Evolutionary conservation across 2,888 invertebrate species (phyloP).

Genomic region (Monopis laevigella): DNA sequence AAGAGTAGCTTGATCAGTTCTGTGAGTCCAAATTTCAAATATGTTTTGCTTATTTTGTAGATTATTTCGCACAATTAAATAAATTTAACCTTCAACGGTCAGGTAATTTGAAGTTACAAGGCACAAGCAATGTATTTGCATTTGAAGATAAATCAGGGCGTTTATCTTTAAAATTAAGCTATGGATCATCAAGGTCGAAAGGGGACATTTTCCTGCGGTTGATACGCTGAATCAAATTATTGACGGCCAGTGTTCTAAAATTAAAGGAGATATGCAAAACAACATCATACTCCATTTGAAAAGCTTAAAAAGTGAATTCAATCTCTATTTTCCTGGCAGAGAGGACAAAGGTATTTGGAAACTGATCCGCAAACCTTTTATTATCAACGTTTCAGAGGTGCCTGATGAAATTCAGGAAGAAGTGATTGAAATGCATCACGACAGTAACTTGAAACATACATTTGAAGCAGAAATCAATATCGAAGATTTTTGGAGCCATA

Average conservation of each 20-base stretch:
- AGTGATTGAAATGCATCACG: conserved; percentile 20
- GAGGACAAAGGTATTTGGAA: conserved; percentile 18
- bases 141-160: conserved; percentile 16
- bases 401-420: conserved; percentile 21
- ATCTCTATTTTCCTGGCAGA: conserved; percentile 15
- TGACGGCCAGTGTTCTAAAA: conserved; percentile 14
- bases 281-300: conserved; percentile 17
- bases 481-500: too few species aligned
- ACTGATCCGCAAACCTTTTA: conserved; percentile 19
- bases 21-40: conserved; percentile 16
- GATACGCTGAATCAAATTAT: conserved; percentile 18
- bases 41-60: conserved; percentile 17
- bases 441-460: conserved; percentile 19
- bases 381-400: conserved; percentile 19
- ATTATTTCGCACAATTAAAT: conserved; percentile 16
- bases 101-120: conserved; percentile 18
- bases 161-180: conserved; percentile 20
- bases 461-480: too few species aligned
- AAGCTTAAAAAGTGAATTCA: conserved; percentile 15
- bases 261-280: conserved; percentile 15
- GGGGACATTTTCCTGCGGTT: conserved; percentile 16
- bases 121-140: conserved; percentile 15
- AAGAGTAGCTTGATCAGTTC: conserved; percentile 16
- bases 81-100: conserved; percentile 17
- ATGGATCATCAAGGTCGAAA: conserved; percentile 17